These are phyloP conservation scores for Podarcis raffonei DNA, from an alignment of 2,113 vertebrate species.

Conservation along the genomic window DNA sequence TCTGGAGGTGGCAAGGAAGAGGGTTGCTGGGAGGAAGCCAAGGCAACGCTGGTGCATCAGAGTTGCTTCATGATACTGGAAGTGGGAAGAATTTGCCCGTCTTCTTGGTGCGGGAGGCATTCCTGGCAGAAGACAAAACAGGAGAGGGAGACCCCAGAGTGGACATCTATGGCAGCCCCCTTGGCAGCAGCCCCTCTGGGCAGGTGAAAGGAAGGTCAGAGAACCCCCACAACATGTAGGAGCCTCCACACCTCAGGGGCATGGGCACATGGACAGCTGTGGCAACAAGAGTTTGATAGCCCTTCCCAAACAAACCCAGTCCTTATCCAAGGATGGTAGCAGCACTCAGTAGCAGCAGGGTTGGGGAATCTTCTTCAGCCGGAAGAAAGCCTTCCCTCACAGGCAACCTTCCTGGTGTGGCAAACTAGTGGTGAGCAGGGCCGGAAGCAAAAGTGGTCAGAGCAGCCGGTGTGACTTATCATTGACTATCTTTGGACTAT, in stretches of 20 bases:
- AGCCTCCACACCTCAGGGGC: not conserved
- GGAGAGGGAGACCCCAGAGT: too few species aligned
- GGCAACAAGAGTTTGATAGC: not conserved
- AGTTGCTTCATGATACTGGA: constrained; percentile 5
- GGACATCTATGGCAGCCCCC: not conserved
- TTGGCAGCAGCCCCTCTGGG: not conserved
- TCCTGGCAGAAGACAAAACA: not conserved
- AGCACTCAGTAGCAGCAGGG: not conserved
- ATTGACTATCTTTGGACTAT: not conserved
- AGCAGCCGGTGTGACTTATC: not conserved
- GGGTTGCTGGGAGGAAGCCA: not conserved
- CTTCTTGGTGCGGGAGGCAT: not conserved
- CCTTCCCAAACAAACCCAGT: not conserved
- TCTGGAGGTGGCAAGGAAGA: not conserved
- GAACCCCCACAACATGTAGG: not conserved
- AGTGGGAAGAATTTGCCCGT: not conserved
- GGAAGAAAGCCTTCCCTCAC: not conserved
- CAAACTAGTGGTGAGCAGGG: not conserved
- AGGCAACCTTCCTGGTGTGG: too few species aligned
- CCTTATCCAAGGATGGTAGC: too few species aligned
- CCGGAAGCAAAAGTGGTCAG: not conserved
- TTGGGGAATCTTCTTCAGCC: not conserved
- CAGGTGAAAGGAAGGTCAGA: not conserved
- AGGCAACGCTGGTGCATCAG: not conserved
- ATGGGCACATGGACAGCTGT: not conserved